phyloP scores from a whole-genome alignment of 2,888 invertebrate genomes.

The Teleiodes luculella region DNA sequence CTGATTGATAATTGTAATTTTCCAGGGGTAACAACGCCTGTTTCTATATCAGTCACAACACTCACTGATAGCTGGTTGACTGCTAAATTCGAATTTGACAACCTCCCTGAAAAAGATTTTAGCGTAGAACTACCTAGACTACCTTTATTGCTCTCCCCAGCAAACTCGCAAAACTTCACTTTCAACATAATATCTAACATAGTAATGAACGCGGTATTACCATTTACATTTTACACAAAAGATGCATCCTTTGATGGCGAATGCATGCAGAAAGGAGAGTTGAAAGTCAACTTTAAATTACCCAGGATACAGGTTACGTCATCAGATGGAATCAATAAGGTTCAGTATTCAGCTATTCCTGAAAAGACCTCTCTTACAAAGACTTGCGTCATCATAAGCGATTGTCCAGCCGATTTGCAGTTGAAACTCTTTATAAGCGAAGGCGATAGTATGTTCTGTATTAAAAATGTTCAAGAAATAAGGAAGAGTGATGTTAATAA shows the following conservation, averaged over 20 bases:
- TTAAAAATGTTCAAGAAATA: constrained; percentile 62
- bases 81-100: constrained; percentile 52
- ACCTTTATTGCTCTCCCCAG: constrained; percentile 58
- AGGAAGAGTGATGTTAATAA: constrained; percentile 60
- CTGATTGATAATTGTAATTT: constrained; percentile 5
- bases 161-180: constrained; percentile 53
- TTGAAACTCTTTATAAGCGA: constrained; percentile 51
- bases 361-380: constrained; percentile 46
- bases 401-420: constrained; percentile 59
- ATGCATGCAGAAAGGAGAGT: constrained; percentile 42
- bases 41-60: constrained; percentile 50
- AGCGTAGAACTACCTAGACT: constrained; percentile 57
- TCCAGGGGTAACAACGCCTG: constrained; percentile 51
- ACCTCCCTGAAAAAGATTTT: constrained; percentile 43
- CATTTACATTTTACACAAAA: constrained; percentile 50
- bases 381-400: constrained; percentile 59
- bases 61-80: constrained; percentile 63
- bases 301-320: constrained; percentile 64
- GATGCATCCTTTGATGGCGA: constrained; percentile 57
- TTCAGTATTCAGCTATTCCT: constrained; percentile 50
- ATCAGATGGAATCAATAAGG: constrained; percentile 55
- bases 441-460: constrained; percentile 51
- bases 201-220: constrained; percentile 45
- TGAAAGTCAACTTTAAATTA: constrained; percentile 54
- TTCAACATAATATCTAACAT: constrained; percentile 53